Conservation (phyloP, 2,888 invertebrate species). For the Morinoia aosen region DNA sequence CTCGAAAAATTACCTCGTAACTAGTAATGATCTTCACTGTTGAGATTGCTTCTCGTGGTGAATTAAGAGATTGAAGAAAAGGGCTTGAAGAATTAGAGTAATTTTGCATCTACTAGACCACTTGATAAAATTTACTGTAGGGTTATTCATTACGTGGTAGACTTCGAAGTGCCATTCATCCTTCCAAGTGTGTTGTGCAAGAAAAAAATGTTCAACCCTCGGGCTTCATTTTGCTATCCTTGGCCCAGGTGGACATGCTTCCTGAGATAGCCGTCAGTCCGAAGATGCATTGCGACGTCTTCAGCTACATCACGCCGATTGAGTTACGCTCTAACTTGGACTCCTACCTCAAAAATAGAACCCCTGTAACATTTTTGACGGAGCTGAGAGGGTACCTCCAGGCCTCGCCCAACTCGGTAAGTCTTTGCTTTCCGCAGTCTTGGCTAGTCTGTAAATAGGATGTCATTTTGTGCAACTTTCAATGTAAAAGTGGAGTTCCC, state of each 20-base stretch:
- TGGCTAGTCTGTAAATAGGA: not conserved
- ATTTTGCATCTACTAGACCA: not conserved
- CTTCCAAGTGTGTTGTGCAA: too few relatives aligned
- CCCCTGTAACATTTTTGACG: slow-evolving; percentile 95
- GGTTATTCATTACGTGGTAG: not conserved
- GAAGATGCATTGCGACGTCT: slow-evolving; percentile 89
- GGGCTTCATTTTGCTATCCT: not conserved
- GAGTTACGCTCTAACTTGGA: slow-evolving; percentile 95
- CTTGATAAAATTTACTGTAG: not conserved
- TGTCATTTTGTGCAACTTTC: too few relatives aligned
- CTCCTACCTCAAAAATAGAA: slow-evolving; percentile 92
- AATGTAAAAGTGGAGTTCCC: too few relatives aligned
- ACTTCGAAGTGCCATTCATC: too few relatives aligned
- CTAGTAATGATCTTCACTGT: not conserved
- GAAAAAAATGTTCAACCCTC: too few relatives aligned
- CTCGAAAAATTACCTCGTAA: not conserved
- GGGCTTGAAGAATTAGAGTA: too few relatives aligned
- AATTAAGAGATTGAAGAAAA: too few relatives aligned
- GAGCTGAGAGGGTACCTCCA: slow-evolving; percentile 92
- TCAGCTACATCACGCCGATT: slow-evolving; percentile 86
- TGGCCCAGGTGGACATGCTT: slow-evolving; percentile 81
- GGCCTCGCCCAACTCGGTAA: slow-evolving; percentile 72
- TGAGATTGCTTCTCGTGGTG: not conserved
- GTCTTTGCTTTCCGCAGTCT: not conserved
- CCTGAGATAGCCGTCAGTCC: slow-evolving; percentile 91